Evolutionary conservation across 1,140 invertebrate genomes (phyloP).

Genomic region (Cyphomyrmex costatus): DNA sequence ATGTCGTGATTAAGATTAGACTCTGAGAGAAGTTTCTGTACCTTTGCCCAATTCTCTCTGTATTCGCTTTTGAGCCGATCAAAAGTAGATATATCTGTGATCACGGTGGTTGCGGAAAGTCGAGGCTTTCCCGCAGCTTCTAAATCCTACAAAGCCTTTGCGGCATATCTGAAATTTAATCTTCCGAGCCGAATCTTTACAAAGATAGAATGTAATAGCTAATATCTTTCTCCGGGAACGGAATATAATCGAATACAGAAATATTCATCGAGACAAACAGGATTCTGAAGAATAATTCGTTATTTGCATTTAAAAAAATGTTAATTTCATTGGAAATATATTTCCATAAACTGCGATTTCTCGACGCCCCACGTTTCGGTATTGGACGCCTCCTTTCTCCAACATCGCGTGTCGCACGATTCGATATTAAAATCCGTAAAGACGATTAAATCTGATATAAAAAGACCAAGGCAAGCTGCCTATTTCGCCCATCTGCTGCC

Average conservation of each 20-base stretch:
- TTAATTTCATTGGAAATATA: constrained; percentile 36
- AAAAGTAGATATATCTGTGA: constrained; percentile 40
- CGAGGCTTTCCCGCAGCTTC: constrained; percentile 17
- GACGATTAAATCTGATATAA: constrained; percentile 43
- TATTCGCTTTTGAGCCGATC: constrained; percentile 55
- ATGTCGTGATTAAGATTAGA: constrained; percentile 60
- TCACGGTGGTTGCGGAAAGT: constrained; percentile 24
- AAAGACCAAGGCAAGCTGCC: background rate
- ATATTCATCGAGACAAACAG: constrained; percentile 11
- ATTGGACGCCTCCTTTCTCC: background rate
- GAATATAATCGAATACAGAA: background rate
- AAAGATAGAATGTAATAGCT: constrained; percentile 20
- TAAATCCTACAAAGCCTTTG: constrained; percentile 52
- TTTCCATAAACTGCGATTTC: constrained; percentile 40
- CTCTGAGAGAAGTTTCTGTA: constrained; percentile 36
- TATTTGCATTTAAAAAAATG: constrained; percentile 52
- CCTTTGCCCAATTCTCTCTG: constrained; percentile 31
- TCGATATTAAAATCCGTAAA: constrained; percentile 60
- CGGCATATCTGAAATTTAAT: constrained; percentile 50
- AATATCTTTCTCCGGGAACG: background rate
- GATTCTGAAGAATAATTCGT: background rate
- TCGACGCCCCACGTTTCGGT: background rate
- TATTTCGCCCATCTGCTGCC: constrained; percentile 37
- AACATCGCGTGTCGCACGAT: background rate
- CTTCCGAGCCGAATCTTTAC: constrained; percentile 7